Conservation (phyloP, 92 coral and sea anemone species). For the Bergia puertoricense region DNA sequence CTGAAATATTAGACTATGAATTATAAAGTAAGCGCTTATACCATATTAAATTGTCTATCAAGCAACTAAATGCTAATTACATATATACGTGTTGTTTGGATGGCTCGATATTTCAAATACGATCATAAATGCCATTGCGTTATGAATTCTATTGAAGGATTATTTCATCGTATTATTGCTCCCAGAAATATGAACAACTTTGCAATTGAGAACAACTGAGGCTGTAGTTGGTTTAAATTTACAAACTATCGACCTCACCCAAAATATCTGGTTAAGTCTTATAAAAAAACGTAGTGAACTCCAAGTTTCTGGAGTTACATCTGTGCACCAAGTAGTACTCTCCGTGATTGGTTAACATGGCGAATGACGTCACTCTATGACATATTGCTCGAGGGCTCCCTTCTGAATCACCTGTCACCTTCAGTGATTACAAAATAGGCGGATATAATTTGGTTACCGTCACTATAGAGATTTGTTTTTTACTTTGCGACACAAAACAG, state of each 20-base stretch:
- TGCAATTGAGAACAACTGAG: background rate
- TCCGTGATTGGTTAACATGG: background rate
- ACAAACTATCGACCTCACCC: background rate
- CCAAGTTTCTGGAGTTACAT: constrained; percentile 1
- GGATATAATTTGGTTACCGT: background rate
- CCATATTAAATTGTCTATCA: too few relatives aligned
- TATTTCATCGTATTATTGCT: background rate
- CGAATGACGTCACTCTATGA: background rate
- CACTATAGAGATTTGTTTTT: background rate
- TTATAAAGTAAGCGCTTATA: too few relatives aligned
- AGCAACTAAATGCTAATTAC: too few relatives aligned
- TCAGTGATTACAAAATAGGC: background rate
- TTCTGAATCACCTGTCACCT: constrained; percentile 16
- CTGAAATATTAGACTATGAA: too few relatives aligned
- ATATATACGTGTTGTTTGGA: too few relatives aligned
- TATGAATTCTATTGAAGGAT: too few relatives aligned
- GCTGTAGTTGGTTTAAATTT: background rate
- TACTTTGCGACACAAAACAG: background rate
- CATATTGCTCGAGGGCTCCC: background rate
- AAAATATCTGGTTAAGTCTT: background rate
- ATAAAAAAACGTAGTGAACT: background rate
- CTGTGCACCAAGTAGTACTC: background rate
- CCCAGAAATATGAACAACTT: background rate
- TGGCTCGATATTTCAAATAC: background rate
- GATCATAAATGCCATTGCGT: too few relatives aligned